A percentile compares a stretch with the other conserved stretches of the same genome.
phyloP scores from a whole-genome alignment of 2,113 vertebrate species.

The Ifrita kowaldi region DNA sequence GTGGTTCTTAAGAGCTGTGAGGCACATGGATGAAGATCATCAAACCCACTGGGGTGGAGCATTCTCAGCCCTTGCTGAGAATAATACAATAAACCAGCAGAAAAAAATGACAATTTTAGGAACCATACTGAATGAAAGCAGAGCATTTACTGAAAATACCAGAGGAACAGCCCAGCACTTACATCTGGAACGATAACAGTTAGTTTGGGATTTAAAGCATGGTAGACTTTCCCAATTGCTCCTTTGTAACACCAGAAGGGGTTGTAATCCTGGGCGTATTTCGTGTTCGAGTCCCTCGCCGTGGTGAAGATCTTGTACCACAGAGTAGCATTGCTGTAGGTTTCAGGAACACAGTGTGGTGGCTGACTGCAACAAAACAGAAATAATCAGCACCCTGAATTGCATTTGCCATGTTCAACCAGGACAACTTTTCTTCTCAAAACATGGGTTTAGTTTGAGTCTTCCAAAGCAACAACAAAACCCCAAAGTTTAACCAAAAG shows the following conservation, averaged over 20 bases:
- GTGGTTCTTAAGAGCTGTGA: background rate
- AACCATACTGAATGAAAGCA: background rate
- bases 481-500: background rate
- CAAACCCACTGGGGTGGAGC: background rate
- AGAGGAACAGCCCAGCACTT: conserved; percentile 59
- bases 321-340: conserved; percentile 90
- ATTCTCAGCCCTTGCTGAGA: background rate
- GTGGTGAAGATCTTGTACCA: conserved; percentile 99
- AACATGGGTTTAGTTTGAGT: background rate
- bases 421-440: background rate
- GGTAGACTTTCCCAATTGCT: conserved; percentile 95
- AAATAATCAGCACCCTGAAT: background rate
- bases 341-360: conserved; percentile 91
- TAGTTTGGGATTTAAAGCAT: conserved; percentile 93
- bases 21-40: background rate
- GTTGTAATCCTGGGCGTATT: conserved; percentile 96
- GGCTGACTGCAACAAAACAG: conserved; percentile 82
- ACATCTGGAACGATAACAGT: conserved; percentile 96
- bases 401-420: background rate
- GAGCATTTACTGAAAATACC: background rate
- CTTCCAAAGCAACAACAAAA: background rate
- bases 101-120: background rate
- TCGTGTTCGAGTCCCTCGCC: conserved; percentile 90
- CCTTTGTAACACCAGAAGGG: conserved; percentile 99
- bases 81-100: background rate